Evolutionary conservation across 1,140 invertebrate genomes (phyloP).

Genomic region (Drosophila dunni): DNA sequence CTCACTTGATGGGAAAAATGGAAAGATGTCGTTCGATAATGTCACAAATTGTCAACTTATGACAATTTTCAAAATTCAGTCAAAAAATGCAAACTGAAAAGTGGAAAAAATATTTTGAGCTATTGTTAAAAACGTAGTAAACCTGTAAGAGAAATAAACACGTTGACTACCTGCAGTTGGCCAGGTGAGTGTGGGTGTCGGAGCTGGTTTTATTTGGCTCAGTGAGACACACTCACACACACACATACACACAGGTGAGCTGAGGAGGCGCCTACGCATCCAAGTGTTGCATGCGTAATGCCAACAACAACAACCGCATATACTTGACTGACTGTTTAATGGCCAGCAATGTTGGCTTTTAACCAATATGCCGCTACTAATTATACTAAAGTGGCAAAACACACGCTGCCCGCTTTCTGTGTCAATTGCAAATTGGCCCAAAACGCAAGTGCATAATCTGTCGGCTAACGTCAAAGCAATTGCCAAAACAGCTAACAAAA

Average conservation of each 20-base stretch:
- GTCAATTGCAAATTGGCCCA: slow-evolving; percentile 61
- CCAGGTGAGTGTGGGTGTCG: slow-evolving; percentile 56
- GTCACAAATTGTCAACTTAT: not conserved
- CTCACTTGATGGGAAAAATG: too few species aligned
- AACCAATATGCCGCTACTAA: slow-evolving; percentile 59
- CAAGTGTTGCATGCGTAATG: slow-evolving; percentile 57
- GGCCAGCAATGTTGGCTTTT: slow-evolving; percentile 48
- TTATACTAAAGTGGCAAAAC: slow-evolving; percentile 52
- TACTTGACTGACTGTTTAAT: slow-evolving; percentile 47
- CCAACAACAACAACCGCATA: slow-evolving; percentile 28
- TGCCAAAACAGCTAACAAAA: slow-evolving; percentile 35
- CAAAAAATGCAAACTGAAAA: not conserved
- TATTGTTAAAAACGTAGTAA: not conserved
- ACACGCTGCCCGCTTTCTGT: slow-evolving; percentile 40
- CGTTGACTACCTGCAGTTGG: slow-evolving; percentile 9
- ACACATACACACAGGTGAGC: not conserved
- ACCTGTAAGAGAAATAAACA: not conserved
- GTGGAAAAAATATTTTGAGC: not conserved
- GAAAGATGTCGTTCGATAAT: not conserved
- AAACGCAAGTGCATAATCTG: slow-evolving; percentile 54
- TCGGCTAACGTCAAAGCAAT: slow-evolving; percentile 41
- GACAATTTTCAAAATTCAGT: not conserved
- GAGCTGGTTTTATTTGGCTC: slow-evolving; percentile 44
- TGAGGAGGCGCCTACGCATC: slow-evolving; percentile 36
- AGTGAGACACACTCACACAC: not conserved